Base-by-base conservation (phyloP, 2,797 vertebrate genomes). In the Tokudaia tokunoshimensis region DNA sequence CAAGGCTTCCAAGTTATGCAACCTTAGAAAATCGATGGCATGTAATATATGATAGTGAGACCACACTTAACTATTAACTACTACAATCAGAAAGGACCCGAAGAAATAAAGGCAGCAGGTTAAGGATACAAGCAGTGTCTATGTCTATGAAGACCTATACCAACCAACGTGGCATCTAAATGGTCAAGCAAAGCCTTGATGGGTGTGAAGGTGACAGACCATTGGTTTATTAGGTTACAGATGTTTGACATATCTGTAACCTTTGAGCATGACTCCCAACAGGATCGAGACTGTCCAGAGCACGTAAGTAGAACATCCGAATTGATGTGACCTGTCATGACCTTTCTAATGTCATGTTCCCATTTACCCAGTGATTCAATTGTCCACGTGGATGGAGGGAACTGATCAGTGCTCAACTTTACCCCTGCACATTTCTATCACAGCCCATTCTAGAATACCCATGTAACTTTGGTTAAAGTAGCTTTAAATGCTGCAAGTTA, bases 191-290 rank as follows among this genome's bases (percentile, higher is more conserved):
- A 92, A 65, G 75, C 6, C 75, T 93, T 94, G 79, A 63, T 75
- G 92, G 92, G 91, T 95, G 92, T 89, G 85, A 70, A 59, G 75
- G 37, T 91, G 70, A 86, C 63, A 95, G 79, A 76, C 13, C 76
- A 47, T 24, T 29, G 11, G 59, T 63, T 95, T 95, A 94, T 97
- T 97, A 95, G 65, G 65, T 97, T 96, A 97, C 8, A 41, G 85
- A 84, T 85, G n/a, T 91, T 84, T 96, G 94, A 94, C 94, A 6
- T 85, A 90, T 67, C 67, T 82, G 63, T 97, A 97, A 96, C 94
- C 94, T 97, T 97, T 95, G 57, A 94, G 55, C 50, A 86, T 37
- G 44, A 94, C 47, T 97, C 81, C 52, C 82, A 89, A 84, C 59
- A 96, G 84, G 96, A 95, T 91, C 44, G 22, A 26, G 26, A 55